Evolutionary conservation across 2,797 vertebrate genomes (phyloP).

Genomic region (Steatocranus sp.): DNA sequence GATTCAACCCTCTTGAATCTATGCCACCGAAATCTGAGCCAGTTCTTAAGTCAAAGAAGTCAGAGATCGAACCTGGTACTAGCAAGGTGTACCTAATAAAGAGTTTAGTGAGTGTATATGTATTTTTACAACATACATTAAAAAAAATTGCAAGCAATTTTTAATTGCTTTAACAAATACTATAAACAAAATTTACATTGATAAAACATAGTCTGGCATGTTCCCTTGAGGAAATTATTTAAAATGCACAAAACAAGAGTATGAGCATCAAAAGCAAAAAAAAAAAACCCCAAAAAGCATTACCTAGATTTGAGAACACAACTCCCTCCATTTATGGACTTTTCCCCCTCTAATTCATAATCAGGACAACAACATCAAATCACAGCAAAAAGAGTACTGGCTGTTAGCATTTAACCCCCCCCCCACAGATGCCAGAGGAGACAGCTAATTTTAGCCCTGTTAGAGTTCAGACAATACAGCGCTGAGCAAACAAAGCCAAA

Average conservation of each 20-base stretch:
- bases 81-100: not conserved
- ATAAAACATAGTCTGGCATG: not conserved
- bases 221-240: not conserved
- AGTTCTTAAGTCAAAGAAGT: not conserved
- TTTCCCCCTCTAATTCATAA: not conserved
- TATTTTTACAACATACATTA: not conserved
- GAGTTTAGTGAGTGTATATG: not conserved
- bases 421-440: constrained; percentile 25
- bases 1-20: not conserved
- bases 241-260: not conserved
- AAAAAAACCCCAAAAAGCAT: no score
- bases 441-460: constrained; percentile 49
- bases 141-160: not conserved
- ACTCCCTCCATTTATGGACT: not conserved
- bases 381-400: not conserved
- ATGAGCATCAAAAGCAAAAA: not conserved
- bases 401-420: not conserved
- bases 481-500: constrained; percentile 46
- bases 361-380: not conserved
- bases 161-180: not conserved
- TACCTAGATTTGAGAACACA: not conserved
- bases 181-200: not conserved
- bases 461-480: constrained; percentile 40
- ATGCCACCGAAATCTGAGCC: not conserved
- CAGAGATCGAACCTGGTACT: not conserved